Conservation (phyloP, 2,113 vertebrate genomes). For the Serinus canaria region DNA sequence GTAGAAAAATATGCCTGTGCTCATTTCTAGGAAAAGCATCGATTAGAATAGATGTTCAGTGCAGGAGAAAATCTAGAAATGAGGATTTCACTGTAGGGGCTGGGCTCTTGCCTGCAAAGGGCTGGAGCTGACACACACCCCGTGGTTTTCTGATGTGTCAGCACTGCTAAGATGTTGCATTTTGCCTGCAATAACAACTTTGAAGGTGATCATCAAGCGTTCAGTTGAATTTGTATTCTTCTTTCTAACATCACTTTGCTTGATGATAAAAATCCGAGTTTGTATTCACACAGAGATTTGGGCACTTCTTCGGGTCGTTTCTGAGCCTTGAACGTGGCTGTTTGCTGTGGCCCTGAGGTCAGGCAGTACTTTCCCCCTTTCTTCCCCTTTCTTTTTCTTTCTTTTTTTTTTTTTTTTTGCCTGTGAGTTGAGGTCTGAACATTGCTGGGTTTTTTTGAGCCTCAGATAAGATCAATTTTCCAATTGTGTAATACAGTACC, state of each 20-base stretch:
- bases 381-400: neutral
- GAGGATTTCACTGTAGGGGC: neutral
- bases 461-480: conserved; percentile 72
- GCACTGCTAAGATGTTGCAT: conserved; percentile 12
- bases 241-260: neutral
- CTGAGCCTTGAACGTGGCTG: neutral
- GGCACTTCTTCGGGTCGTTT: neutral
- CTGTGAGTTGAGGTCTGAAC: neutral
- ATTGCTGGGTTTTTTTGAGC: neutral
- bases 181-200: conserved; percentile 22
- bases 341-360: neutral
- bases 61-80: neutral
- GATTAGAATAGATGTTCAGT: neutral
- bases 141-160: conserved; percentile 16
- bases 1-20: neutral
- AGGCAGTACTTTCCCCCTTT: neutral
- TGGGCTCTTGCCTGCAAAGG: neutral
- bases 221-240: neutral
- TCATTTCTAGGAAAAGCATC: neutral
- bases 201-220: conserved; percentile 40
- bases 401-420: neutral
- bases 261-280: neutral
- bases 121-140: neutral
- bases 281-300: neutral
- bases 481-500: conserved; percentile 70